Conservation (phyloP, 2,888 invertebrate species). For the Drosophila atripex region DNA sequence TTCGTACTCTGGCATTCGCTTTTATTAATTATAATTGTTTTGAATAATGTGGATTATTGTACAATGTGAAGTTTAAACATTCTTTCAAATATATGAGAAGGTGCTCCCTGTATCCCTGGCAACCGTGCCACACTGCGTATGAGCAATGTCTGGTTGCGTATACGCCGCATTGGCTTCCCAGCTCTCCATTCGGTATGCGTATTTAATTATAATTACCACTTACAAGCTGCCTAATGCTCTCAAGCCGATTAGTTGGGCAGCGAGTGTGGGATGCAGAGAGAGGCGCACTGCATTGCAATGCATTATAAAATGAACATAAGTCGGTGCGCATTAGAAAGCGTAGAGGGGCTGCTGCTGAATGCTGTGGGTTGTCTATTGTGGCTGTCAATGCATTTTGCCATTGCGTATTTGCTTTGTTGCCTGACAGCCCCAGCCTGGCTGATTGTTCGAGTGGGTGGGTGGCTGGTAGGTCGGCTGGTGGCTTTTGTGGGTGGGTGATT, state of each 20-base stretch:
- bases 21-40: constrained; percentile 19
- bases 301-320: constrained; percentile 50
- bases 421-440: constrained; percentile 36
- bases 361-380: constrained; percentile 10
- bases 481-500: constrained; percentile 25
- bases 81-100: too few species aligned
- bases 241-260: constrained; percentile 32
- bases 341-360: constrained; percentile 3
- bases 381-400: constrained; percentile 48
- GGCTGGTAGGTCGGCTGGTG: constrained; percentile 12
- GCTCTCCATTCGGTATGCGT: constrained; percentile 49
- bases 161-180: constrained; percentile 21
- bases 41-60: background rate
- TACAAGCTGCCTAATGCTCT: constrained; percentile 51
- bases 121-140: constrained; percentile 45
- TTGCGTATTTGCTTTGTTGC: constrained; percentile 40
- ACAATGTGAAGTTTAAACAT: background rate
- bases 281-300: background rate
- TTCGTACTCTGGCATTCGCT: constrained; percentile 9
- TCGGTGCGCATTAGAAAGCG: constrained; percentile 42
- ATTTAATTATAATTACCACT: constrained; percentile 70
- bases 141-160: constrained; percentile 47
- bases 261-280: background rate
- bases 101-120: background rate
- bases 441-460: constrained; percentile 29